Evolutionary conservation across 2,888 invertebrate species (phyloP), one percentile per base, ranked within the genome.

Genomic region (Lycaena phlaeas): DNA sequence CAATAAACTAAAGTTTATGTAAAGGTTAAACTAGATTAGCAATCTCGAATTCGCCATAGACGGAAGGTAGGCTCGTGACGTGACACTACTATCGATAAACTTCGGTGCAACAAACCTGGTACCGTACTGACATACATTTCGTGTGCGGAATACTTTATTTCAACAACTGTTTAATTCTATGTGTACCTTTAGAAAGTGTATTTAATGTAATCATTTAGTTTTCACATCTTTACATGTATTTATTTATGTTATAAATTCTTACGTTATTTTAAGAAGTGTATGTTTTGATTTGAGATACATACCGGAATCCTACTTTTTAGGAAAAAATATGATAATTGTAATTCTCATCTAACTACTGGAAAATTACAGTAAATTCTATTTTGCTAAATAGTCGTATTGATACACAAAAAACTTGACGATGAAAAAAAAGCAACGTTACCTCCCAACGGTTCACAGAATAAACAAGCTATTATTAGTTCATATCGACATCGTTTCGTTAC

Each of bases 21-120:
- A 47, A 44, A 36, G 42, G 36, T 26, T 14, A 31, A 26, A 31
- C 15, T 43, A 29, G 22, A 43, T 38, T 30, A 36, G n/a, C 26
- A 38, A 17, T 41, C 27, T 12, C 26, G 22, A 14, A 26, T 36
- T 18, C 17, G 25, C 34, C 36, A 42, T 25, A 41, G 27, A 44
- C 36, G 30, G 17, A 17, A 40, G 36, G 27, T 38, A 26, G 39
- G 44, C 38, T 22, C 44, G 44, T 30, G 34, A 46, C 52, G 51
- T 52, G 52, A 50, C 49, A 42, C 18, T 46, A 49, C 44, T 52
- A 49, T 45, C 49, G 46, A 52, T 42, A 46, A 38, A 41, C 26
- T 12, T 26, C 26, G 22, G 26, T 18, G 44, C 44, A 28, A 27
- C 43, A 29, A 41, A 34, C 41, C 44, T 36, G 41, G 36, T 36